phyloP scores from a whole-genome alignment of 2,113 vertebrate genomes.

The Thunnus maccoyii region DNA sequence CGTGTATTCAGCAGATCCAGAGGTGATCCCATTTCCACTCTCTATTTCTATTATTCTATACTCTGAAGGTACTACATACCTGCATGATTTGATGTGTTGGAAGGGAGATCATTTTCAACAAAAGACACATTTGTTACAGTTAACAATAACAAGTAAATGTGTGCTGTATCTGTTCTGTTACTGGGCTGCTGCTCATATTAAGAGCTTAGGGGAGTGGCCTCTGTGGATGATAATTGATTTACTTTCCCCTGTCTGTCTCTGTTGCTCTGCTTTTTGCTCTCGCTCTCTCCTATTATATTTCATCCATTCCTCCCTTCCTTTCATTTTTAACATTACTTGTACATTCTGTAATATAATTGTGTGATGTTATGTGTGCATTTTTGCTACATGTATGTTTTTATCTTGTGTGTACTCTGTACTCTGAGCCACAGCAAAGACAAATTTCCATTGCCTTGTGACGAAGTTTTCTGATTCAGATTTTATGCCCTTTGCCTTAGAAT shows the following conservation, averaged over 20 bases:
- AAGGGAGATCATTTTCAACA: background rate
- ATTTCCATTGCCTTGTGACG: background rate
- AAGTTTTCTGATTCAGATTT: background rate
- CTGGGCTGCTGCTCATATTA: background rate
- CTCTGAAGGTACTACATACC: background rate
- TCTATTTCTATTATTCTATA: conserved; percentile 57
- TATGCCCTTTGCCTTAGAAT: conserved; percentile 83
- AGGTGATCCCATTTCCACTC: conserved; percentile 79
- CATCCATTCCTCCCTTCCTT: background rate
- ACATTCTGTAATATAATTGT: too few species aligned
- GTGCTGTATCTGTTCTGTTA: background rate
- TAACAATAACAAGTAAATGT: background rate
- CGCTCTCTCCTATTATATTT: conserved; percentile 14
- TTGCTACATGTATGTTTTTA: background rate
- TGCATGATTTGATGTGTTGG: background rate
- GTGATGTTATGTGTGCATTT: background rate
- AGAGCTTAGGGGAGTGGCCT: background rate
- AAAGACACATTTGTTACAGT: background rate
- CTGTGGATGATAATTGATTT: conserved; percentile 2
- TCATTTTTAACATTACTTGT: too few species aligned
- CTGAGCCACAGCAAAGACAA: background rate
- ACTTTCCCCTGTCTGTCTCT: background rate
- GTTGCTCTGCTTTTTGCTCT: conserved; percentile 58
- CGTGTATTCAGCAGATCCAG: conserved; percentile 92
- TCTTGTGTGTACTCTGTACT: background rate